These are phyloP conservation scores for Acropora tenuis DNA, from an alignment of 64 coral and sea anemone genomes.

Conservation along the genomic window DNA sequence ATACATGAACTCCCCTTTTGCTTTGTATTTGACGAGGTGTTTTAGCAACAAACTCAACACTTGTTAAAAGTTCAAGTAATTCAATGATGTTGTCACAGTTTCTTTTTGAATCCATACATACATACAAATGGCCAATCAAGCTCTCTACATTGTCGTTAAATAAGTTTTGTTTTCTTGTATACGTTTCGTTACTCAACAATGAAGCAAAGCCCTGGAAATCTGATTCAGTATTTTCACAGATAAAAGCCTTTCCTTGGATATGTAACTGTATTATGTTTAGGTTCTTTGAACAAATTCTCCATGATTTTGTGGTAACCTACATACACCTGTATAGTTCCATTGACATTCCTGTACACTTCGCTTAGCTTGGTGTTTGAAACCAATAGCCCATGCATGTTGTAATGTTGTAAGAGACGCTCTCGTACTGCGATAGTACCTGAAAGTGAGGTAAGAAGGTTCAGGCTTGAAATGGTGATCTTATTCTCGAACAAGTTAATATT, in stretches of 20 bases:
- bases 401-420: not conserved
- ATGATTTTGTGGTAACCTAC: not conserved
- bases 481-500: not conserved
- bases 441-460: not conserved
- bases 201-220: not conserved
- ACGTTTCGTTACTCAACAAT: not conserved
- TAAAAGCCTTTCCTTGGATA: slow-evolving; percentile 11
- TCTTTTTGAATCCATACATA: not conserved
- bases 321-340: too few species aligned
- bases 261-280: slow-evolving; percentile 10
- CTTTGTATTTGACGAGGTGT: not conserved
- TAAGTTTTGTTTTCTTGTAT: not conserved
- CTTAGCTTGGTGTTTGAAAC: not conserved
- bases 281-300: not conserved
- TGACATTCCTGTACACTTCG: too few species aligned
- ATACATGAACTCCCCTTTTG: not conserved
- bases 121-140: too few species aligned
- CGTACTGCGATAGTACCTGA: not conserved
- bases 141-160: not conserved
- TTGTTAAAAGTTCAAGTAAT: not conserved
- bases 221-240: not conserved
- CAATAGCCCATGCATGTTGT: slow-evolving; percentile 8
- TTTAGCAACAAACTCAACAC: slow-evolving; percentile 1
- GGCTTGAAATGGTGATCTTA: not conserved
- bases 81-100: not conserved